Conservation (phyloP, 2,797 vertebrate species). For the Emydoidea blandingii region DNA sequence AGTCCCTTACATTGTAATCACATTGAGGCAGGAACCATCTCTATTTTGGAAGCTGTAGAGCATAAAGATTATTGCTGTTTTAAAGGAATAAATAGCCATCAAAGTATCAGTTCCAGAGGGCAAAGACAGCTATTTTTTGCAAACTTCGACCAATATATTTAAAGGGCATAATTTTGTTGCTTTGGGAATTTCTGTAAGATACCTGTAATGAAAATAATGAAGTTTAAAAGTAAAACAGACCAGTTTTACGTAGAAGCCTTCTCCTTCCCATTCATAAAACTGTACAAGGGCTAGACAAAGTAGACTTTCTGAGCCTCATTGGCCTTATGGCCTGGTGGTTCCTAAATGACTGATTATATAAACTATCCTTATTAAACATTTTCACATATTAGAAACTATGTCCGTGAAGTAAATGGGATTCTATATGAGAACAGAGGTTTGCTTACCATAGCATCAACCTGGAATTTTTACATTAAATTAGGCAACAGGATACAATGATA, state of each 20-base stretch:
- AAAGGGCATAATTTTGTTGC: no score
- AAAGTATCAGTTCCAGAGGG: not conserved
- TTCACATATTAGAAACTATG: no score
- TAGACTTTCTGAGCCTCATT: not conserved
- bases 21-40: not conserved
- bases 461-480: not conserved
- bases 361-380: not conserved
- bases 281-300: not conserved
- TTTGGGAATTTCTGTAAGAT: no score
- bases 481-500: not conserved
- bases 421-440: not conserved
- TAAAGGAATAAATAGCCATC: not conserved
- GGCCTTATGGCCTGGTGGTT: not conserved
- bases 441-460: not conserved
- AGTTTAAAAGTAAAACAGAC: not conserved
- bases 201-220: not conserved
- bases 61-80: not conserved
- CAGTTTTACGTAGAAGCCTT: not conserved
- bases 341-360: not conserved
- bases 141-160: no score
- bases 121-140: not conserved
- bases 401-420: no score
- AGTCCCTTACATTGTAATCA: not conserved
- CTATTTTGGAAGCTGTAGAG: not conserved
- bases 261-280: not conserved